Conservation (phyloP, 2,113 vertebrate genomes). For the Mesitornis unicolor region DNA sequence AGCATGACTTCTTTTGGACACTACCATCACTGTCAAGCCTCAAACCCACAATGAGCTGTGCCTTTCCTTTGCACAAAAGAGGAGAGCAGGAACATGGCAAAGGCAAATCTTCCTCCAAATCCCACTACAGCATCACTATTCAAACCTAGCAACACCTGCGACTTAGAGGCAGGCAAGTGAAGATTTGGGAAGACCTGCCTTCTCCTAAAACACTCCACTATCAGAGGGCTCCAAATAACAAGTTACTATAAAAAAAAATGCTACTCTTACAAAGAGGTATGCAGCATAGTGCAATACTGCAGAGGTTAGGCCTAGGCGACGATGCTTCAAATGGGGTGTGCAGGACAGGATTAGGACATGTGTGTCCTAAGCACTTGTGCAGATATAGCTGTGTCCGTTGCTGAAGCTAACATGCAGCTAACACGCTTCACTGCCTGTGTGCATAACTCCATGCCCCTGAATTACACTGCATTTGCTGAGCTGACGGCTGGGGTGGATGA, state of each 20-base stretch:
- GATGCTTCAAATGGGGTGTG: neutral
- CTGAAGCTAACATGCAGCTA: neutral
- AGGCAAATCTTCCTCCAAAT: neutral
- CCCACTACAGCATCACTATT: neutral
- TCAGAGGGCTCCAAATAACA: neutral
- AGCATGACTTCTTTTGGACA: neutral
- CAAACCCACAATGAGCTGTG: neutral
- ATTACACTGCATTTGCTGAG: neutral
- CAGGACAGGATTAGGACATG: too few species aligned
- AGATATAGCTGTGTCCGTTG: accelerated
- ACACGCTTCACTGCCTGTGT: accelerated
- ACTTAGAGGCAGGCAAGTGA: too few species aligned
- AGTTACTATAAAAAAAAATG: neutral
- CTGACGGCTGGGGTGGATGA: neutral
- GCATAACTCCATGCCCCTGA: neutral
- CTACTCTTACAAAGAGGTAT: neutral
- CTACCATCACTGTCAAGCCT: neutral
- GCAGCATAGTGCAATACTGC: neutral
- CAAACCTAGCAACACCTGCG: neutral
- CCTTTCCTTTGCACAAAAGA: neutral
- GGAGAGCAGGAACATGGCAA: neutral
- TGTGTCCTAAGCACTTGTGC: too few species aligned
- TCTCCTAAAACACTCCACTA: neutral
- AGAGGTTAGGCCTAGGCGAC: neutral
- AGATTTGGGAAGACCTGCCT: too few species aligned